These are phyloP conservation scores for Sebastes minor DNA, from an alignment of 2,797 vertebrate species.

Conservation along the genomic window DNA sequence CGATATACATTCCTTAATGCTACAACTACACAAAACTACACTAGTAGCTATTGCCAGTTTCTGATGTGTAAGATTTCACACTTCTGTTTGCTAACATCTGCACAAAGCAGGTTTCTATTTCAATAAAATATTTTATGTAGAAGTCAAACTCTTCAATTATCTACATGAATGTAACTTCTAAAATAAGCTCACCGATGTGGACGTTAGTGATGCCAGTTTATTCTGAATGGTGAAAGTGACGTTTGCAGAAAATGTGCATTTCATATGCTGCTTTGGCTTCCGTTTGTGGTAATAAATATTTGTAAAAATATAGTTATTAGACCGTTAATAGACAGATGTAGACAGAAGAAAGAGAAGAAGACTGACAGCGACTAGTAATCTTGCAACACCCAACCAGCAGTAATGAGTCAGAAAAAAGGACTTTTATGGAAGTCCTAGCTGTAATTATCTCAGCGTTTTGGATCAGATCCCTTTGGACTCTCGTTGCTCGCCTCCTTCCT, in stretches of 20 bases:
- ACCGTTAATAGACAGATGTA: neutral
- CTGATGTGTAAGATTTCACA: too few species aligned
- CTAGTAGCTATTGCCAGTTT: too few species aligned
- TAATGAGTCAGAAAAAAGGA: slow-evolving; percentile 25
- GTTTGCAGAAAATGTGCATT: neutral
- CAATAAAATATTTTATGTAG: neutral
- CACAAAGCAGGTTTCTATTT: neutral
- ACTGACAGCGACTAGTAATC: neutral
- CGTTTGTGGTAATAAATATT: neutral
- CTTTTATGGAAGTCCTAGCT: slow-evolving; percentile 36
- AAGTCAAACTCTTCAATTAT: neutral
- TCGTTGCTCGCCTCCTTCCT: neutral
- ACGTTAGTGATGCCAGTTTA: neutral
- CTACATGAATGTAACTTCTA: neutral
- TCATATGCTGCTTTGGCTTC: too few species aligned
- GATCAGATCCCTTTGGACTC: slow-evolving; percentile 16
- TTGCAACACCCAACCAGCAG: neutral
- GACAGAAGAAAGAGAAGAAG: neutral
- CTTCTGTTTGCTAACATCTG: neutral
- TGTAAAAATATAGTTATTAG: neutral
- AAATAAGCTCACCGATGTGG: too few species aligned
- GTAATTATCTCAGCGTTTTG: slow-evolving; percentile 50
- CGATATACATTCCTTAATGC: too few species aligned
- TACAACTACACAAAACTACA: too few species aligned
- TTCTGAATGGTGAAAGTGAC: neutral